These are phyloP conservation scores for Drosophila merina DNA, from an alignment of 2,888 invertebrate species.

Conservation along the genomic window DNA sequence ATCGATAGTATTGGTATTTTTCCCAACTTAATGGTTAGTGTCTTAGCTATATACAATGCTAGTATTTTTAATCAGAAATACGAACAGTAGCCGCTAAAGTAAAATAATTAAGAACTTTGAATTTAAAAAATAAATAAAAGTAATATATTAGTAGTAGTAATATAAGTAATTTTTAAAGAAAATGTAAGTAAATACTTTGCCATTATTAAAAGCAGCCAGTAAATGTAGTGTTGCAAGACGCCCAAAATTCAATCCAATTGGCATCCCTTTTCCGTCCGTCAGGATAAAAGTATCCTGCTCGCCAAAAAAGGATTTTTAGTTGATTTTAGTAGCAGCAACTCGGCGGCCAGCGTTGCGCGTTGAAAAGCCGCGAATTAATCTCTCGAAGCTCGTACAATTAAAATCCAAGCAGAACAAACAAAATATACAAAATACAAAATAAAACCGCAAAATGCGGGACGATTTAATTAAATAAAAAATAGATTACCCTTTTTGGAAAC, in stretches of 20 bases:
- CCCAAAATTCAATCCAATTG: not conserved
- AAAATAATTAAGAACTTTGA: not conserved
- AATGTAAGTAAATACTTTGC: not conserved
- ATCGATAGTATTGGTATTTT: too few relatives aligned
- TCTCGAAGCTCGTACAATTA: slow-evolving; percentile 28
- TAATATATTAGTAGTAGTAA: too few relatives aligned
- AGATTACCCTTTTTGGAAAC: slow-evolving; percentile 19
- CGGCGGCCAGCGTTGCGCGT: slow-evolving; percentile 64
- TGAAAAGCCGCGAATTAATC: slow-evolving; percentile 44
- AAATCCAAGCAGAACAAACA: slow-evolving; percentile 12
- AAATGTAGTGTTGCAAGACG: not conserved
- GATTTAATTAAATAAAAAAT: slow-evolving; percentile 31
- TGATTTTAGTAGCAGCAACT: slow-evolving; percentile 72
- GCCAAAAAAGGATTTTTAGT: slow-evolving; percentile 58
- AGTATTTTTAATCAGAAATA: not conserved
- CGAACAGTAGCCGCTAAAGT: not conserved
- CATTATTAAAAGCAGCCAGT: not conserved
- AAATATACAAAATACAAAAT: slow-evolving; percentile 4
- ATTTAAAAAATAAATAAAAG: not conserved
- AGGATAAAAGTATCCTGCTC: slow-evolving; percentile 56
- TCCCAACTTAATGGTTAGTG: too few relatives aligned
- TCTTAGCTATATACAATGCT: not conserved
- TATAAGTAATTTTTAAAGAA: not conserved
- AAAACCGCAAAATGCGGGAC: slow-evolving; percentile 32
- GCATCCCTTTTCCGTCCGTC: slow-evolving; percentile 4